phyloP scores from a whole-genome alignment of 1,140 invertebrate species.

The Drosophila sp. region DNA sequence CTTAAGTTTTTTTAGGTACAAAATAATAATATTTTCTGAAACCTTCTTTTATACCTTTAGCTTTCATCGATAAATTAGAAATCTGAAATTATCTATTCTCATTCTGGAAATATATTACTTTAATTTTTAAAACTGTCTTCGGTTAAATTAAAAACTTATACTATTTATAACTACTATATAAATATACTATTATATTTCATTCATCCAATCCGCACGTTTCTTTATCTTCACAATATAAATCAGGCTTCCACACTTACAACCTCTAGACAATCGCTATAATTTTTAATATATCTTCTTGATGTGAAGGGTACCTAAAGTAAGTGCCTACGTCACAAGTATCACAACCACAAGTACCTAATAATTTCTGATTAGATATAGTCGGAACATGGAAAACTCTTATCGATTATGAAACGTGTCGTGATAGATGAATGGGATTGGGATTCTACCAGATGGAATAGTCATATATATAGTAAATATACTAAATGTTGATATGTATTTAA shows the following conservation, averaged over 20 bases:
- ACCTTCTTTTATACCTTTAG: too few relatives aligned
- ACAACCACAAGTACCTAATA: slow-evolving; percentile 48
- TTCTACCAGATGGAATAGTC: not conserved
- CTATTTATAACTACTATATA: too few relatives aligned
- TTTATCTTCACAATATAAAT: slow-evolving; percentile 21
- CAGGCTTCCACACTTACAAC: slow-evolving; percentile 18
- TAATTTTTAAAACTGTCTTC: too few relatives aligned
- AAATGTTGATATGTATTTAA: slow-evolving; percentile 26
- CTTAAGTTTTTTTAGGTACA: not conserved
- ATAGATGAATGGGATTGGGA: slow-evolving; percentile 9
- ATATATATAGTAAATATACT: slow-evolving; percentile 4
- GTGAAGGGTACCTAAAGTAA: not conserved
- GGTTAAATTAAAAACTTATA: too few relatives aligned
- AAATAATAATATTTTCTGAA: too few relatives aligned
- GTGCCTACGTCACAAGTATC: slow-evolving; percentile 34
- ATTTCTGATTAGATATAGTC: slow-evolving; percentile 60
- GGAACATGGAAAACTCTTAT: too few relatives aligned
- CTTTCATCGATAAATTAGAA: not conserved
- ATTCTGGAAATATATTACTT: too few relatives aligned
- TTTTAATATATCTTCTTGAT: slow-evolving; percentile 1
- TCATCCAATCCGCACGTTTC: not conserved
- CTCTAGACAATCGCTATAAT: not conserved
- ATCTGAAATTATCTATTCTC: slow-evolving; percentile 1
- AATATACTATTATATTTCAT: not conserved
- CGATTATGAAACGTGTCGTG: slow-evolving; percentile 30